A percentile compares a stretch with the other conserved stretches of the same genome.
These are phyloP conservation scores for Diadegma fenestrale DNA, from an alignment of 2,888 invertebrate species.

Conservation along the genomic window DNA sequence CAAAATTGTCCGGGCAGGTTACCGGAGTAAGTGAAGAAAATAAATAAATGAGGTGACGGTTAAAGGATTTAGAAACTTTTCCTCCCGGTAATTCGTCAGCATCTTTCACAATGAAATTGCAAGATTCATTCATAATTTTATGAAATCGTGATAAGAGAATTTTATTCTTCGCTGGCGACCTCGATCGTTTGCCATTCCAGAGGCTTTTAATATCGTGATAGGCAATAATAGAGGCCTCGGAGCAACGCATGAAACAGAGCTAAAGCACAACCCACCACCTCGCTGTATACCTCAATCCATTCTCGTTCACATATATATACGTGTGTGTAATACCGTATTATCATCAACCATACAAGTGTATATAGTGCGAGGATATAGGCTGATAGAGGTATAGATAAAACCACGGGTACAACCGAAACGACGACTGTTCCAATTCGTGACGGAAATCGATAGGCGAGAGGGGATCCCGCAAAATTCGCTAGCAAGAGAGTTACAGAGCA, in stretches of 20 bases:
- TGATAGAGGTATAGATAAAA: constrained; percentile 33
- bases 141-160: constrained; percentile 45
- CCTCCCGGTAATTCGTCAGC: neutral
- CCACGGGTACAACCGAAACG: constrained; percentile 38
- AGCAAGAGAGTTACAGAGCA: constrained; percentile 39
- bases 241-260: constrained; percentile 12
- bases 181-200: constrained; percentile 33
- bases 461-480: constrained; percentile 53
- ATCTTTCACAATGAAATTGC: neutral
- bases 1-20: too few relatives aligned
- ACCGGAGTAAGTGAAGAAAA: too few relatives aligned
- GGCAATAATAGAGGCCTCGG: constrained; percentile 34
- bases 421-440: constrained; percentile 64
- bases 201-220: constrained; percentile 45
- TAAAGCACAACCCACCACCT: constrained; percentile 9
- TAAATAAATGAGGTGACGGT: too few relatives aligned
- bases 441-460: constrained; percentile 65
- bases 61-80: too few relatives aligned
- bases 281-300: constrained; percentile 23
- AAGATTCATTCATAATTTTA: constrained; percentile 28
- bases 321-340: neutral
- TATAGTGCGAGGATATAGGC: constrained; percentile 19
- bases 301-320: neutral
- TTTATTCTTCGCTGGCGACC: constrained; percentile 49
- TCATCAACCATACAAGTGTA: constrained; percentile 7